phyloP scores from a whole-genome alignment of 1,140 invertebrate species.

The Leptestheria dahalacensis region DNA sequence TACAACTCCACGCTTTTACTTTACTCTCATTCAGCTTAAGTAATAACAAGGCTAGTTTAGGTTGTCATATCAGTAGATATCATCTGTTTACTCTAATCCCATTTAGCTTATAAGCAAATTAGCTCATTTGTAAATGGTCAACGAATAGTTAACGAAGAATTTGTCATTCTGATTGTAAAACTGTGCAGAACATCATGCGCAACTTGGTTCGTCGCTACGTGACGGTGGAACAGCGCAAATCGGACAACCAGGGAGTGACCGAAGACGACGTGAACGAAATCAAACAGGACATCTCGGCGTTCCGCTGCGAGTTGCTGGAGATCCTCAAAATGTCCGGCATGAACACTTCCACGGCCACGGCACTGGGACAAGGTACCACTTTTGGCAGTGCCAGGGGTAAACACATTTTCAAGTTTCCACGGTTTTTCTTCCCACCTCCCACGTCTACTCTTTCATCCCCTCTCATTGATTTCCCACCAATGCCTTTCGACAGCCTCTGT shows the following conservation, averaged over 20 bases:
- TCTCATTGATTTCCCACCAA: not conserved
- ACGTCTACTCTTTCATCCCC: not conserved
- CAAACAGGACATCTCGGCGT: conserved; percentile 92
- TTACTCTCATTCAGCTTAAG: no score
- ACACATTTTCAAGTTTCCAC: not conserved
- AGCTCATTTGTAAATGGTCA: no score
- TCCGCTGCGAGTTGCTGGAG: conserved; percentile 87
- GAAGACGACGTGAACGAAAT: conserved; percentile 98
- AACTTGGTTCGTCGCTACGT: conserved; percentile 90
- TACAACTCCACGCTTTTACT: no score
- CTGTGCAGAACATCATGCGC: conserved; percentile 69
- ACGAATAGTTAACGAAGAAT: no score
- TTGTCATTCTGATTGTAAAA: no score
- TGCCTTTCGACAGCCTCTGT: not conserved
- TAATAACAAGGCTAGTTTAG: no score
- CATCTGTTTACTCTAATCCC: no score
- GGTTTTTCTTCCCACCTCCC: not conserved
- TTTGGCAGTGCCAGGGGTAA: conserved; percentile 5
- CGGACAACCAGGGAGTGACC: conserved; percentile 88
- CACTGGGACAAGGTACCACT: conserved; percentile 24
- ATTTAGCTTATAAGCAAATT: no score
- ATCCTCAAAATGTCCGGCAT: conserved; percentile 85
- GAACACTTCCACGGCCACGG: conserved; percentile 68
- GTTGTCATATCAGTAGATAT: no score
- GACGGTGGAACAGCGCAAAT: conserved; percentile 84